Evolutionary conservation across 2,888 invertebrate genomes (phyloP).

Genomic region (Mythimna pallens): DNA sequence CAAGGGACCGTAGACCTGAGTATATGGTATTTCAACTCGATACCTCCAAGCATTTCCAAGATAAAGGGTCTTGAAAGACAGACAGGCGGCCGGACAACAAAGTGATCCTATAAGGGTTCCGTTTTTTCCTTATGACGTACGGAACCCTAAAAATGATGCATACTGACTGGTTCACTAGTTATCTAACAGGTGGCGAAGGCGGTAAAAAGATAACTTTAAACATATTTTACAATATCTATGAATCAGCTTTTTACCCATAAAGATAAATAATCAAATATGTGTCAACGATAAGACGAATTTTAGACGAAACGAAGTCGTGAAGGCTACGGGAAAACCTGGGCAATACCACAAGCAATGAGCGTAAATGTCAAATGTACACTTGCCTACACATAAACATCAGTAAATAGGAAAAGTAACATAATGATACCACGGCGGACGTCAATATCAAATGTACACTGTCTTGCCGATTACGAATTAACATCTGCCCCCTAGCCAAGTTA

Average conservation of each 20-base stretch:
- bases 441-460: too few species aligned
- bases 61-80: too few species aligned
- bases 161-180: background rate
- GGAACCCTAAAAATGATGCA: background rate
- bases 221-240: slow-evolving; percentile 32
- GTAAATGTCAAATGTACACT: slow-evolving; percentile 12
- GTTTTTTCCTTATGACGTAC: too few species aligned
- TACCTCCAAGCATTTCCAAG: too few species aligned
- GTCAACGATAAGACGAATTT: slow-evolving; percentile 44
- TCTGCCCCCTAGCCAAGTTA: too few species aligned
- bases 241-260: slow-evolving; percentile 34
- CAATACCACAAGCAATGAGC: background rate
- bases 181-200: slow-evolving; percentile 2
- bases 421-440: background rate
- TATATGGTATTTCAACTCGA: too few species aligned
- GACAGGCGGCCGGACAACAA: too few species aligned
- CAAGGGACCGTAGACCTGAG: too few species aligned
- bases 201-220: slow-evolving; percentile 2
- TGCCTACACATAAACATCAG: background rate
- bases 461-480: too few species aligned
- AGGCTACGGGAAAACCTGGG: slow-evolving; percentile 42
- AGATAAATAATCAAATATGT: slow-evolving; percentile 37
- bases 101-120: too few species aligned
- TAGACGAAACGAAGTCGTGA: slow-evolving; percentile 30
- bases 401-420: background rate